Conservation (phyloP, 2,797 vertebrate species). For the Eulemur albifrons region DNA sequence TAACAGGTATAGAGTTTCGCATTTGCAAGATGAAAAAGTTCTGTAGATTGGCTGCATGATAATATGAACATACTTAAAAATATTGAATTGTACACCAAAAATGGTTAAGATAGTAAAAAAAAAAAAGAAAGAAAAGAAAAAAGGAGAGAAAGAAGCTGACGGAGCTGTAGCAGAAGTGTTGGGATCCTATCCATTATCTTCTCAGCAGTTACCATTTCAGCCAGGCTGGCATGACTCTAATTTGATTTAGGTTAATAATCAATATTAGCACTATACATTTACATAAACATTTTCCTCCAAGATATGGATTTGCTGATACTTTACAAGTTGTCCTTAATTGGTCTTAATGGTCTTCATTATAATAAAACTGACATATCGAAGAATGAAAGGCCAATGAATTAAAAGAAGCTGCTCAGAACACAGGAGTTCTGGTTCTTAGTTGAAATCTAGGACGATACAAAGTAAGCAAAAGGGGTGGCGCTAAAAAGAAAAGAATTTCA, state of each 20-base stretch:
- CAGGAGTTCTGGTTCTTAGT: neutral
- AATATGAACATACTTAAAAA: neutral
- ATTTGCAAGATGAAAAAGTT: neutral
- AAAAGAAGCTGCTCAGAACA: neutral
- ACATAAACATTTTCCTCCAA: constrained; percentile 5
- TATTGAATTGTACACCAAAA: neutral
- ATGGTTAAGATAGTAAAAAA: neutral
- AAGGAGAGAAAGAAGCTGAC: no score
- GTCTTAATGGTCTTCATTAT: neutral
- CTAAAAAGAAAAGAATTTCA: neutral
- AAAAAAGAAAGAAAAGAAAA: neutral
- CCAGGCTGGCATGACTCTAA: neutral
- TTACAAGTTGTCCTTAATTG: neutral
- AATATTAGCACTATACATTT: neutral
- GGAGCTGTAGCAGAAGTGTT: neutral
- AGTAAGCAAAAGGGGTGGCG: neutral
- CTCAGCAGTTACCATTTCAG: neutral
- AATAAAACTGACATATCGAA: neutral
- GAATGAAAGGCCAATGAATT: neutral
- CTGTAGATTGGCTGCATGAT: neutral
- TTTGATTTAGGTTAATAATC: neutral
- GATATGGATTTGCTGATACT: neutral
- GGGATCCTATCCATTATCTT: neutral
- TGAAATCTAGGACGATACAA: neutral
- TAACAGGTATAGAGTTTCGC: neutral